These are phyloP conservation scores for Cerceris ruficornis DNA, from an alignment of 2,888 invertebrate genomes.

Conservation along the genomic window DNA sequence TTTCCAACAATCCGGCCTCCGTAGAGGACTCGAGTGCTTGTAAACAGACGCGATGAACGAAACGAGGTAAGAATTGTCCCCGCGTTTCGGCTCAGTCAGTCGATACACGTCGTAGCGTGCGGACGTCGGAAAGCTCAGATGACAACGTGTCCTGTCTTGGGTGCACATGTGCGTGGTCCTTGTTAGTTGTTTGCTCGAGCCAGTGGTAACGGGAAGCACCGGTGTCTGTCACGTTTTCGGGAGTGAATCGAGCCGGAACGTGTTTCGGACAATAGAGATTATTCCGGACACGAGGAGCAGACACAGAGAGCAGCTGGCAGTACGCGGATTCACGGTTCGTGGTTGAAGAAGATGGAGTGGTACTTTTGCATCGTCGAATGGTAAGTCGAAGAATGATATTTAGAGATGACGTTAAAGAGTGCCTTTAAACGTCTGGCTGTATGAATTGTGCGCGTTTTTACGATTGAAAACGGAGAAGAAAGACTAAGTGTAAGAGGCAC, in stretches of 20 bases:
- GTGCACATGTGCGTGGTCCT: conserved; percentile 28
- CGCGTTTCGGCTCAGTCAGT: conserved; percentile 20
- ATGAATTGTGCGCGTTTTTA: conserved; percentile 5
- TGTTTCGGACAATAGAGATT: conserved; percentile 48
- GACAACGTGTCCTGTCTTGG: not conserved
- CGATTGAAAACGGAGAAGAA: not conserved
- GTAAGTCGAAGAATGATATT: conserved; percentile 51
- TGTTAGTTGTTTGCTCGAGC: conserved; percentile 34
- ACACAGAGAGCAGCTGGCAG: conserved; percentile 34
- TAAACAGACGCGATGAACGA: not conserved
- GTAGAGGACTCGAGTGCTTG: not conserved
- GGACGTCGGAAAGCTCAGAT: not conserved
- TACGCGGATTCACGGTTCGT: conserved; percentile 33
- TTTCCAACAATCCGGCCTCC: not conserved
- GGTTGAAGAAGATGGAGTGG: conserved; percentile 4
- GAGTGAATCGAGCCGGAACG: conserved; percentile 45
- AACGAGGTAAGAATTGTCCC: not conserved
- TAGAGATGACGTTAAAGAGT: no score
- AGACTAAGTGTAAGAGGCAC: no score
- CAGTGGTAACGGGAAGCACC: conserved; percentile 29
- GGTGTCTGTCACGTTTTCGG: conserved; percentile 42
- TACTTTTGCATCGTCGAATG: conserved; percentile 20
- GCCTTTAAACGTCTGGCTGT: conserved; percentile 8
- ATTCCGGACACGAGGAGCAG: conserved; percentile 44
- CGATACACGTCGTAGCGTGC: conserved; percentile 30